These are phyloP conservation scores for Passer montanus DNA, from an alignment of 2,113 vertebrate genomes.

Conservation along the genomic window DNA sequence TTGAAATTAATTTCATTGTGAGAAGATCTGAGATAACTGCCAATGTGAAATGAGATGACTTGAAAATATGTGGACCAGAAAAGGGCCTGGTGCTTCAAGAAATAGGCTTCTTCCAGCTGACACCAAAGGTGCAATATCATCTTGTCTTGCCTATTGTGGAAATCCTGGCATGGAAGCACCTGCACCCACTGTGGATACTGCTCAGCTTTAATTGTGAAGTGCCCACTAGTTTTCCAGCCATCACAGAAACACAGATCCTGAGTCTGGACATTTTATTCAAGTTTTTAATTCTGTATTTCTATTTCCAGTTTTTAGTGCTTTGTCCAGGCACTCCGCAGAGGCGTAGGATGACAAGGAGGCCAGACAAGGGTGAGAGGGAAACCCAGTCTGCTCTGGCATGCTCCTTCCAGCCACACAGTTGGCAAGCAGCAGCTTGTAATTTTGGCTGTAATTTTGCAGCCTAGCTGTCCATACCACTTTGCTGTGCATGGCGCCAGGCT, in stretches of 20 bases:
- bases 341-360: background rate
- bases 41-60: background rate
- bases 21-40: background rate
- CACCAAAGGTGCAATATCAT: background rate
- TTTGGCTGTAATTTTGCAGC: background rate
- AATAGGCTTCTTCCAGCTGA: background rate
- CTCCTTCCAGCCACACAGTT: background rate
- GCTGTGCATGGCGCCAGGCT: fast-evolving
- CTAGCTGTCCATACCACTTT: background rate
- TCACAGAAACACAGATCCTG: background rate
- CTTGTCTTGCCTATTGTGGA: background rate
- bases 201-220: background rate
- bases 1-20: background rate
- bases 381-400: background rate
- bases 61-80: background rate
- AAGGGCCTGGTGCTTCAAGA: background rate
- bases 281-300: background rate
- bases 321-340: background rate
- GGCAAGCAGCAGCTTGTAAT: background rate
- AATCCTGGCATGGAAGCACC: background rate
- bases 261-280: background rate
- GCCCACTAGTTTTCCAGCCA: background rate
- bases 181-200: background rate
- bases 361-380: background rate
- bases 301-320: background rate